Percentiles rank a stretch among this genome's conserved stretches.
Evolutionary conservation across 2,888 invertebrate genomes (phyloP).

Genomic region (Calliopum simillimum): DNA sequence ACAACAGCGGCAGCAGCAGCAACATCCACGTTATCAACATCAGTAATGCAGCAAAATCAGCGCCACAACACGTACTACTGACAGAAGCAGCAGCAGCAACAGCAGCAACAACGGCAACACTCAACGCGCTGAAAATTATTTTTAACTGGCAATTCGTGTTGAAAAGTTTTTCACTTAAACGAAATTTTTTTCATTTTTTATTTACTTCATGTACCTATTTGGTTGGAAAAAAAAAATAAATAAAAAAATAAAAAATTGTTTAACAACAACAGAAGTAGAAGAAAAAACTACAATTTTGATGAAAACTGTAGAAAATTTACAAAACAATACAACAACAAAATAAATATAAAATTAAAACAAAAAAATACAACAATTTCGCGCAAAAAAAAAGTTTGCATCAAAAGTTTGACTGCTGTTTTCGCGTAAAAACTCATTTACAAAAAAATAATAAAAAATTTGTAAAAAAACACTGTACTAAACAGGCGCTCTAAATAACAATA

Average conservation of each 20-base stretch:
- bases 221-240: not conserved
- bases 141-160: slow-evolving; percentile 30
- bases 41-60: slow-evolving; percentile 18
- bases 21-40: not conserved
- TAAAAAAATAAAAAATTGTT: not conserved
- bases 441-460: too few relatives aligned
- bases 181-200: not conserved
- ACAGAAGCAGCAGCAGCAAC: not conserved
- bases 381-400: not conserved
- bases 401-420: not conserved
- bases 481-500: not conserved
- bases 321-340: not conserved
- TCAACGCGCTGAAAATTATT: slow-evolving; percentile 20
- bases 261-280: not conserved
- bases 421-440: too few relatives aligned
- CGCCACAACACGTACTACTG: not conserved
- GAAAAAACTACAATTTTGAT: not conserved
- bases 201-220: not conserved
- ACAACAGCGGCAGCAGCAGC: slow-evolving; percentile 8
- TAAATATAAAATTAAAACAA: not conserved
- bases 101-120: slow-evolving; percentile 2
- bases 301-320: slow-evolving; percentile 1
- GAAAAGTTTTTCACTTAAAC: slow-evolving; percentile 28
- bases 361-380: not conserved
- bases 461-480: too few relatives aligned